Evolutionary conservation across 2,888 invertebrate species (phyloP).

Genomic region (Pristionchus fissidentatus): DNA sequence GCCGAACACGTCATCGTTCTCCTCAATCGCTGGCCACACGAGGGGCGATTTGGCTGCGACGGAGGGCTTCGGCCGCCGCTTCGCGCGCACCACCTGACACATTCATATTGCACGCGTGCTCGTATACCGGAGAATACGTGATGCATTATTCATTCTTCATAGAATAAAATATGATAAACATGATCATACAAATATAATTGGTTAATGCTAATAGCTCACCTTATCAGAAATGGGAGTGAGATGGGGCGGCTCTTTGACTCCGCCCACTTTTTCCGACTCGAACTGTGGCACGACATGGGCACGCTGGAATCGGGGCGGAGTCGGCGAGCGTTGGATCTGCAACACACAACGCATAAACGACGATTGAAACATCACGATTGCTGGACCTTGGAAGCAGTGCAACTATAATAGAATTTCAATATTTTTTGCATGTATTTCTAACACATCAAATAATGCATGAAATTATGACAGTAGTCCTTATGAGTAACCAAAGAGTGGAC

Average conservation of each 20-base stretch:
- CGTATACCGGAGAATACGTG: too few species aligned
- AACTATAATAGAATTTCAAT: too few species aligned
- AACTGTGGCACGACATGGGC: neutral
- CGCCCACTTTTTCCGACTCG: slow-evolving; percentile 2
- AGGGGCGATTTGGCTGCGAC: neutral
- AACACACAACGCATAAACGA: too few species aligned
- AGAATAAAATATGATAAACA: too few species aligned
- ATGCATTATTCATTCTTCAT: too few species aligned
- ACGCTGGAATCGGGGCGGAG: neutral
- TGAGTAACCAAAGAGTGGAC: too few species aligned
- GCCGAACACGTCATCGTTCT: neutral
- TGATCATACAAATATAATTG: neutral
- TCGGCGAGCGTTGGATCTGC: too few species aligned
- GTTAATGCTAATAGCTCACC: neutral
- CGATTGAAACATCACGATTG: too few species aligned
- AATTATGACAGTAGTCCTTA: too few species aligned
- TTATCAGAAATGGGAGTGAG: neutral
- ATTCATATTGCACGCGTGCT: neutral
- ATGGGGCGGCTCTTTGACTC: neutral
- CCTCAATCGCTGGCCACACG: neutral
- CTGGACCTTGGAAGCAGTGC: too few species aligned
- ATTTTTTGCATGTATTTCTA: too few species aligned
- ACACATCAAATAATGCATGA: too few species aligned
- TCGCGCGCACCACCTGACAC: neutral
- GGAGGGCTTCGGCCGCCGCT: neutral